Percentiles rank a stretch among this genome's conserved stretches.
These are phyloP conservation scores for Rattus norvegicus DNA, from an alignment of 2,113 vertebrate species.

Conservation along the genomic window GRCr8 NC_086028.1:23411001-23411500, in stretches of 20 bases:
- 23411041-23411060: neutral
- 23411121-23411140: conserved; percentile 18
- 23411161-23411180: neutral
- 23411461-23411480: conserved; percentile 40
- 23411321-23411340: neutral
- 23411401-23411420: neutral
- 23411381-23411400: conserved; percentile 15
- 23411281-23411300: neutral
- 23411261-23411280: rapidly evolving
- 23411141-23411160: neutral
- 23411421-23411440: neutral
- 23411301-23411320: too few relatives aligned
- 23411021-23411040: too few relatives aligned
- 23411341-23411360: neutral
- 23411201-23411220: neutral
- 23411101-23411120: neutral
- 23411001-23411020: neutral
- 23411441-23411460: neutral
- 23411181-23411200: neutral
- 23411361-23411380: conserved; percentile 29
- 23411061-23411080: neutral
- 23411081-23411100: neutral
- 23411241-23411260: neutral
- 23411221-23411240: neutral
- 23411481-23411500: conserved; percentile 56